Evolutionary conservation across 2,113 vertebrate species (phyloP), one percentile per base, ranked within the genome.

Genomic region (Zosterops hypoxanthus): DNA sequence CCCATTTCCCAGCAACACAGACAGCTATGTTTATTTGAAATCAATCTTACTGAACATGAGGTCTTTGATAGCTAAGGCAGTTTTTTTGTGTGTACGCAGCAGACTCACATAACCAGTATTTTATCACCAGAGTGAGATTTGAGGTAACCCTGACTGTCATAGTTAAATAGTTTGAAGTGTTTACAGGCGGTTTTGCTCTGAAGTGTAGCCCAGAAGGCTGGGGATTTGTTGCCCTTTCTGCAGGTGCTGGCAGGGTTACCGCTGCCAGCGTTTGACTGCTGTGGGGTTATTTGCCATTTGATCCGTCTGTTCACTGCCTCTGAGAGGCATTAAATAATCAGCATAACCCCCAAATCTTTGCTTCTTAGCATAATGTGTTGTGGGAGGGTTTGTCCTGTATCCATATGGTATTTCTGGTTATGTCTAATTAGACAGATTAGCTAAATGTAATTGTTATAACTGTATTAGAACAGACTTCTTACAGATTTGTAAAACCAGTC

Each of bases 21-120:
- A 78, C 47, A 47, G 60, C 63, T 84, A 6, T 65, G 52, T 78
- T 92, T 78, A 23, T 86, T 73, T n/a, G 28, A 78, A 63, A 50
- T 56, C 72, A 64, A 25, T 34, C 83, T 78, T 34, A 26, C 44
- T 81, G 52, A 90, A 47, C 26, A 5, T 7, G 78, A 87, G 41
- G 22, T 56, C 65, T 56, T 31, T 34, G 77, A 46, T 49, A 75
- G 57, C 85, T 60, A 23, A 1, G 0, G 24, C 44, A 8, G 82
- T 53, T 70, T 68, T 53, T 82, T 79, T 56, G 25, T 49, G 83
- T 0, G 0, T 28, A 19, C 0, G 0, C 17, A 4, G 33, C 46
- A n/a, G 53, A 44, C 41, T 56, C 66, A 21, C 3, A 9, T 68
- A 79, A 80, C 44, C 85, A 50, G 55, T 68, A 1, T 59, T 92